Evolutionary conservation across 1,140 invertebrate genomes (phyloP), one percentile per base, ranked within the genome.

Genomic region (Panagrolaimus sp.): DNA sequence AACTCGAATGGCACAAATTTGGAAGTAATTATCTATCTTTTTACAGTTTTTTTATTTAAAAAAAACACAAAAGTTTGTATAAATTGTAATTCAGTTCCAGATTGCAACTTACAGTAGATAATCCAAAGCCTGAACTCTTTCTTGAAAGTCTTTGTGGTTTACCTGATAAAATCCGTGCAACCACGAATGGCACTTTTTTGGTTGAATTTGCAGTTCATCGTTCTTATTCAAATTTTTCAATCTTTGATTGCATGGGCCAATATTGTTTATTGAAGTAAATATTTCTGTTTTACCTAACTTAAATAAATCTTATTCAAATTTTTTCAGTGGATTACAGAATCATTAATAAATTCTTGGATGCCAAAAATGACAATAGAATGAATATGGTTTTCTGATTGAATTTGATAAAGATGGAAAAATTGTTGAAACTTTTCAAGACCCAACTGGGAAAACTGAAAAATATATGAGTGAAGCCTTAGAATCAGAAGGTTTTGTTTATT

Each of bases 391-490:
- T 24, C 17, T 52, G n/a, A 1, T 52, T 24, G 48, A 52, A 52
- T 52, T 52, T 24, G 48, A 52, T 12, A 24, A n/a, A 4, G 48
- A 1, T 1, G 48, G 48, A n/a, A 52, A 52, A 10, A 14, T 52
- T 15, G 48, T 52, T 24, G n/a, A 52, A 52, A 52, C 48, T 24
- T 52, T 21, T 12, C 48, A 52, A 52, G 48, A 52, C 48, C 48
- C 48, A 1, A n/a, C 26, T 24, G 48, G 48, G 7, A 52, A 24
- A 52, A 21, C 48, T 24, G 48, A 21, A n/a, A 24, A 24, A n/a
- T 52, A 52, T 8, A 24, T 52, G 7, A 52, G 48, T 52, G 48
- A 52, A 52, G 48, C 26, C 48, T n/a, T 52, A n/a, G 48, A 52
- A 10, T n/a, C 48, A 21, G 48, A 24, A 21, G 48, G 48, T 0